Conservation (phyloP, 2,888 invertebrate genomes). For the Dascillus cervinus region DNA sequence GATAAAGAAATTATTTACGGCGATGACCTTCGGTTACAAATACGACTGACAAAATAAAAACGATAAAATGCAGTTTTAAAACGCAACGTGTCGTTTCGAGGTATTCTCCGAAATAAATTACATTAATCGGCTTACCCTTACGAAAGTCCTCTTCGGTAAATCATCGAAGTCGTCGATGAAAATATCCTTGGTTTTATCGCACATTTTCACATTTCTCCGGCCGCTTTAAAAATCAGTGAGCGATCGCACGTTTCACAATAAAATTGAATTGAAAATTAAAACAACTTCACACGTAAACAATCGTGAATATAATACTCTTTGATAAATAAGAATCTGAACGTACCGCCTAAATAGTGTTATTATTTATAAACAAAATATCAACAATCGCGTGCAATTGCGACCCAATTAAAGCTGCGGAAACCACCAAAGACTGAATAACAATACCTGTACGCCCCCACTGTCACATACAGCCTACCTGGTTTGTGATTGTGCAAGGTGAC, state of each 20-base stretch:
- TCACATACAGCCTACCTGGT: slow-evolving; percentile 18
- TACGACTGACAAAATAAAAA: too few relatives aligned
- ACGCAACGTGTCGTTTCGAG: too few relatives aligned
- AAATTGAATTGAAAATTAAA: slow-evolving; percentile 1
- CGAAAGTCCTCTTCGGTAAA: slow-evolving; percentile 18
- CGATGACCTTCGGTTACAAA: too few relatives aligned
- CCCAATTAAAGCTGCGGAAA: slow-evolving; percentile 16
- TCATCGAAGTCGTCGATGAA: slow-evolving; percentile 15
- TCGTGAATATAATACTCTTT: not conserved
- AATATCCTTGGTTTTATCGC: slow-evolving; percentile 11
- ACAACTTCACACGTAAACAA: slow-evolving; percentile 2
- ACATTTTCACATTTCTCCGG: slow-evolving; percentile 10
- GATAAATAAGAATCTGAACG: not conserved
- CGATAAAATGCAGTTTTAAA: too few relatives aligned
- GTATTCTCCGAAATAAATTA: too few relatives aligned
- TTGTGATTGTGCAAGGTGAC: slow-evolving; percentile 20
- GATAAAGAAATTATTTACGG: too few relatives aligned
- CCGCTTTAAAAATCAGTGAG: too few relatives aligned
- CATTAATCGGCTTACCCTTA: slow-evolving; percentile 18
- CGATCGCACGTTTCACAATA: too few relatives aligned
- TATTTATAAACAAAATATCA: slow-evolving; percentile 11
- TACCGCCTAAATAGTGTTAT: slow-evolving; percentile 4
- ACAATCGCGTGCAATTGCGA: slow-evolving; percentile 12
- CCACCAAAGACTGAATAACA: slow-evolving; percentile 18
- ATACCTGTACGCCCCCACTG: slow-evolving; percentile 16